Evolutionary conservation across 2,888 invertebrate genomes (phyloP), one percentile per base, ranked within the genome.

Genomic region (Ernsta delagoae): DNA sequence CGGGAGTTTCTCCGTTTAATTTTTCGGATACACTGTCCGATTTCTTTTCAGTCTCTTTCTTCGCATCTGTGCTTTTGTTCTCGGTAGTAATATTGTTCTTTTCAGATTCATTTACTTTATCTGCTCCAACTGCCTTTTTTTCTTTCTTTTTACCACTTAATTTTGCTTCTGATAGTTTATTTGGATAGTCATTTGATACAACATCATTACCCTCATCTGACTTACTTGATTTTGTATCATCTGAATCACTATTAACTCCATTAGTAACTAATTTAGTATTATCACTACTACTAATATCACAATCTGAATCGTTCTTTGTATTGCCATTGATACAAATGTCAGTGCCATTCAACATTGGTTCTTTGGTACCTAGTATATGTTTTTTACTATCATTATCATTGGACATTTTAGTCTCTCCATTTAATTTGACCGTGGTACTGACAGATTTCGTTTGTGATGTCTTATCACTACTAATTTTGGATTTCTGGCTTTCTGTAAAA

Each of bases 251-350:
- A 79, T 82, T 87, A 78, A 87, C 81, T 81, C 93, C 93, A 85
- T 93, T 93, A 89, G 88, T 85, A 85, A 91, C 90, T 92, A 92
- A 75, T 88, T 90, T 92, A 89, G 83, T 80, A 83, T 85, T 90
- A 89, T 87, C 84, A 89, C 84, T 92, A 92, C 87, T 89, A 87
- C 90, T 92, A 93, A 92, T 93, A 93, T 93, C 93, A 92, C 93
- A 93, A 86, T 91, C 89, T 83, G 85, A 85, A 83, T 84, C 81
- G 83, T 86, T 87, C 86, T 87, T 91, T 81, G 87, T 80, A 75
- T 88, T 85, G 81, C 91, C 92, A 78, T 93, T 92, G 75, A 87
- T 76, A 81, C 89, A 80, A 78, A 83, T 85, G 74, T 87, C 86
- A 76, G 89, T 87, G 79, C 93, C 92, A 76, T 93, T 93, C 72